Evolutionary conservation across 2,113 vertebrate species (phyloP).

Genomic region (Salvelinus alpinus): DNA sequence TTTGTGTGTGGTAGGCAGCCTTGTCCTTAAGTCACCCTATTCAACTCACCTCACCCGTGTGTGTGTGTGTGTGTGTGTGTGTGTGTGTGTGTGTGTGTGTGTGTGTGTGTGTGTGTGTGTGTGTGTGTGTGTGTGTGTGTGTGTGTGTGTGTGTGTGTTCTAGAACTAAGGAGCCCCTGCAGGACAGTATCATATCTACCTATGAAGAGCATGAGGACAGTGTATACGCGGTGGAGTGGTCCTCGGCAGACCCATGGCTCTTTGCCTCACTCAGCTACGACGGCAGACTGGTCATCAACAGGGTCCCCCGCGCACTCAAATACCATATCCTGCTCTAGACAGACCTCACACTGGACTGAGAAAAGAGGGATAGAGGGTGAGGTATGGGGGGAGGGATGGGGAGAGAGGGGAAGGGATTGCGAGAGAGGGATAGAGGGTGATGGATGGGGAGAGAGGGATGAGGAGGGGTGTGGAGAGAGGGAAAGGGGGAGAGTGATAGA

Average conservation of each 20-base stretch:
- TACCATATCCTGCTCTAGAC: constrained; percentile 88
- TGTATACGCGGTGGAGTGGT: constrained; percentile 97
- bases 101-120: neutral
- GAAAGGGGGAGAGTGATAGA: too few species aligned
- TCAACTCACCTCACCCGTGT: too few species aligned
- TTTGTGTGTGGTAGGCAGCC: constrained; percentile 3
- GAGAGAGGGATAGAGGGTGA: too few species aligned
- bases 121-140: neutral
- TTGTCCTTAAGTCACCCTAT: too few species aligned
- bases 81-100: neutral
- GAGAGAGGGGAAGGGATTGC: too few species aligned
- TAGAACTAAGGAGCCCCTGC: constrained; percentile 89
- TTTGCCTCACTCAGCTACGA: constrained; percentile 98
- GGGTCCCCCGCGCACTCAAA: constrained; percentile 92
- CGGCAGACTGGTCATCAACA: constrained; percentile 95
- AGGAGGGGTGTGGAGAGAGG: too few species aligned
- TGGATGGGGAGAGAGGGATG: too few species aligned
- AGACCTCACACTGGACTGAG: neutral
- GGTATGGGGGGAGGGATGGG: neutral
- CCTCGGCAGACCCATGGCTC: constrained; percentile 95
- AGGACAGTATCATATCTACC: constrained; percentile 94
- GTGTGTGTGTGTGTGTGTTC: neutral
- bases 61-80: neutral
- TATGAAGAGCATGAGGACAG: constrained; percentile 99
- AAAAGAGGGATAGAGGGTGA: constrained; percentile 6